These are phyloP conservation scores for Colaptes auratus DNA, from an alignment of 2,113 vertebrate genomes.

Conservation along the genomic window DNA sequence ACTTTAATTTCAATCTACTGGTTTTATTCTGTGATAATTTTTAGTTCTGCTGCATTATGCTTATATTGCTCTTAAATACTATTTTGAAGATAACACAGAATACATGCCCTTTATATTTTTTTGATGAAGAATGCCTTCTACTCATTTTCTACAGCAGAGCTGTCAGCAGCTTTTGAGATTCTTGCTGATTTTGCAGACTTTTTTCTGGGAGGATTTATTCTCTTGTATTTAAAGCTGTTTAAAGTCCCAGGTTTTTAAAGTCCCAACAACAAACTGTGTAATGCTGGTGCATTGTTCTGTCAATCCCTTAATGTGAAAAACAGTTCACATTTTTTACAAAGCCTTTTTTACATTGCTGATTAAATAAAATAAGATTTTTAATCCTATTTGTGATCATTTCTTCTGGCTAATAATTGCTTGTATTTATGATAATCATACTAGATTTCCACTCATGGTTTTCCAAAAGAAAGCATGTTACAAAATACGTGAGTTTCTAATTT, in stretches of 20 bases:
- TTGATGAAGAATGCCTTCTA: not conserved
- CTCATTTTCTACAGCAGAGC: not conserved
- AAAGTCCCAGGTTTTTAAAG: slow-evolving; percentile 18
- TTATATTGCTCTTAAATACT: not conserved
- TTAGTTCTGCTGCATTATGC: not conserved
- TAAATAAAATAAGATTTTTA: not conserved
- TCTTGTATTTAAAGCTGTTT: too few relatives aligned
- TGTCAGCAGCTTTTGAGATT: slow-evolving; percentile 21
- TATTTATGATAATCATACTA: not conserved
- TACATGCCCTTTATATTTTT: not conserved
- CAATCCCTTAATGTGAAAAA: not conserved
- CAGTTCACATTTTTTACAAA: not conserved
- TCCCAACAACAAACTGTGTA: not conserved
- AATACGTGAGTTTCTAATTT: not conserved
- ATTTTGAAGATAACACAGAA: not conserved
- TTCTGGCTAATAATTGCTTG: not conserved
- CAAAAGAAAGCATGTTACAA: not conserved
- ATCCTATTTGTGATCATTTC: not conserved
- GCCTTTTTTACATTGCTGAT: not conserved
- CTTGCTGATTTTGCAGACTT: not conserved
- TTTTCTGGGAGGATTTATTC: not conserved
- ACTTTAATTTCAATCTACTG: not conserved
- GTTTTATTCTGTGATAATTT: not conserved
- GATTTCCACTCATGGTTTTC: not conserved
- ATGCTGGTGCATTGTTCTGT: slow-evolving; percentile 10